Evolutionary conservation across 2,113 vertebrate genomes (phyloP), one percentile per base, ranked within the genome.

Genomic region (Phalacrocorax brasilianus): DNA sequence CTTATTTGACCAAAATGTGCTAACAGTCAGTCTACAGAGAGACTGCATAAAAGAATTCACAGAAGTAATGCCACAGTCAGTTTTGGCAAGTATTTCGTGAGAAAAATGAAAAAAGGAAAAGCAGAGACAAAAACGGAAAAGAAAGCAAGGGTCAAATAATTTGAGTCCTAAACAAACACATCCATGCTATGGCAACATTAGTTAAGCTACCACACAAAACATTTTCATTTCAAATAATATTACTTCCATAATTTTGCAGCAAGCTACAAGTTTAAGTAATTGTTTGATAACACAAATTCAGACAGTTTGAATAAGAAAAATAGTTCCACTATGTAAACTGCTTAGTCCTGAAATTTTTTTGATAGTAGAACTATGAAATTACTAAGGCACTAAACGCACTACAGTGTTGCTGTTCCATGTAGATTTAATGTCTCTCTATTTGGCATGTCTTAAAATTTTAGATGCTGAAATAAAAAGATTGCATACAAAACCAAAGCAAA

Each of bases 151-250:
- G 86, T 83, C 76, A 89, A 65, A 94, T 62, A 73, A 89, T 73
- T 91, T 84, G 33, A 97, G 63, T 85, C 84, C 66, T 93, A 66
- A 88, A 95, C 76, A 93, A 95, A 88, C 21, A 78, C 80, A 81
- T 91, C 76, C 40, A n/a, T 38, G 91, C 95, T 96, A 97, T 27
- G 45, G 77, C 93, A 82, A 81, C 89, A 96, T 95, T 95, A 94
- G 96, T 95, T 85, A 89, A 91, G 86, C 78, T 96, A 62, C 61
- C 42, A 89, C 79, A 82, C 67, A 93, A 73, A 91, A n/a, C 24
- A 33, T n/a, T 66, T 87, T 56, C 50, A 87, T 68, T 89, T 87
- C 80, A 89, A 91, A 67, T 44, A 92, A 77, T 52, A 77, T 50
- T 58, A n/a, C 23, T 55, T 58, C 26, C 13, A 6, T 56, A 71